Percentiles rank a stretch among this genome's conserved stretches.
Evolutionary conservation across 2,113 vertebrate genomes (phyloP).

Genomic region (Columba livia): DNA sequence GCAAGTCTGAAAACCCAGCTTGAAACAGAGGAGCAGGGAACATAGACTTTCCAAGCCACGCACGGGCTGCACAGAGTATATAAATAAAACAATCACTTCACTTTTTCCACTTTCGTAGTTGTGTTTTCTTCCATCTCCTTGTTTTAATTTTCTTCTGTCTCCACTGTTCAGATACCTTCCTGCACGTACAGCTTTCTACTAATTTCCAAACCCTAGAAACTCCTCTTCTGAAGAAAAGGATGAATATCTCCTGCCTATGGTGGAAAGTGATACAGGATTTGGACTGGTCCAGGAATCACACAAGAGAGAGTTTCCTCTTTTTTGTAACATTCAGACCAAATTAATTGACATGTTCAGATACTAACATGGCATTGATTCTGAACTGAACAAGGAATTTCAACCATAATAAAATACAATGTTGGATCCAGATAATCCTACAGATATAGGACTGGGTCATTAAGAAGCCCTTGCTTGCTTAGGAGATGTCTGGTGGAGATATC

Average conservation of each 20-base stretch:
- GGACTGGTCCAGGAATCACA: background rate
- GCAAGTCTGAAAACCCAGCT: slow-evolving; percentile 24
- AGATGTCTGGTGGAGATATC: background rate
- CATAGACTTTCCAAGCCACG: background rate
- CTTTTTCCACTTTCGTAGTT: background rate
- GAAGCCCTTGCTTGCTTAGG: background rate
- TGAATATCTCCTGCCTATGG: background rate
- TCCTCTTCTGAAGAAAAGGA: background rate
- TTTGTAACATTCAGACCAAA: background rate
- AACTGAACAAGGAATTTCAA: background rate
- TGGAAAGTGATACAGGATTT: background rate
- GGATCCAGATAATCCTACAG: background rate
- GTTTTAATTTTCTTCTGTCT: background rate
- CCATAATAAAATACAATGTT: background rate
- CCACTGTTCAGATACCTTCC: background rate
- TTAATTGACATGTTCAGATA: background rate
- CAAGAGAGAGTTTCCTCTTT: background rate
- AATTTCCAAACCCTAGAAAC: background rate
- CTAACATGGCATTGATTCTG: background rate
- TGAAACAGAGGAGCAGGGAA: background rate
- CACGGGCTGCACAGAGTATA: background rate
- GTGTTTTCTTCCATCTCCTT: background rate
- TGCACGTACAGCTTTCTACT: background rate
- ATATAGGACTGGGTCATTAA: background rate
- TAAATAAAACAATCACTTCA: slow-evolving; percentile 26